Conservation (phyloP, 2,888 invertebrate species). For the Cephus pulcher region DNA sequence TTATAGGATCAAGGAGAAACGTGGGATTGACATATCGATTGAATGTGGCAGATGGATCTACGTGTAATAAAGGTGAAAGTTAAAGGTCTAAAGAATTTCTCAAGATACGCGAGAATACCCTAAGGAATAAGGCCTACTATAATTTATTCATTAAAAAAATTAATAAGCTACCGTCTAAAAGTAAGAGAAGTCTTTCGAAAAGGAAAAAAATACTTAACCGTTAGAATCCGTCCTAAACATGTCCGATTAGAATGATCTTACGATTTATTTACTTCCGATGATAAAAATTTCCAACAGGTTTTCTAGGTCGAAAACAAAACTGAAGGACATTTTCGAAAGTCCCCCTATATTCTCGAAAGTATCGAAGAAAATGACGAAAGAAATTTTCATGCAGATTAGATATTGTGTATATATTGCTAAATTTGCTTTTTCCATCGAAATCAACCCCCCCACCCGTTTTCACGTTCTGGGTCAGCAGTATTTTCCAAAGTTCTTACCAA, state of each 20-base stretch:
- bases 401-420: neutral
- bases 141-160: neutral
- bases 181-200: neutral
- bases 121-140: neutral
- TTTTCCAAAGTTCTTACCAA: neutral
- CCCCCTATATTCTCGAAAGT: neutral
- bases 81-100: neutral
- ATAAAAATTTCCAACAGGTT: neutral
- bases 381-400: neutral
- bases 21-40: neutral
- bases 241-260: neutral
- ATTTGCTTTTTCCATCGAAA: neutral
- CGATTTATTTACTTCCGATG: neutral
- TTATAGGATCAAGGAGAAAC: neutral
- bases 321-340: neutral
- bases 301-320: neutral
- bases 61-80: neutral
- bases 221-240: neutral
- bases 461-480: no score
- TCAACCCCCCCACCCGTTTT: no score
- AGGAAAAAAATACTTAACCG: neutral
- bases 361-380: neutral
- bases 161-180: neutral
- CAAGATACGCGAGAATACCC: neutral
- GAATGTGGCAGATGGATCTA: neutral